Conservation (phyloP, 1,140 invertebrate genomes). For the Ceratoteleas bidentatus region DNA sequence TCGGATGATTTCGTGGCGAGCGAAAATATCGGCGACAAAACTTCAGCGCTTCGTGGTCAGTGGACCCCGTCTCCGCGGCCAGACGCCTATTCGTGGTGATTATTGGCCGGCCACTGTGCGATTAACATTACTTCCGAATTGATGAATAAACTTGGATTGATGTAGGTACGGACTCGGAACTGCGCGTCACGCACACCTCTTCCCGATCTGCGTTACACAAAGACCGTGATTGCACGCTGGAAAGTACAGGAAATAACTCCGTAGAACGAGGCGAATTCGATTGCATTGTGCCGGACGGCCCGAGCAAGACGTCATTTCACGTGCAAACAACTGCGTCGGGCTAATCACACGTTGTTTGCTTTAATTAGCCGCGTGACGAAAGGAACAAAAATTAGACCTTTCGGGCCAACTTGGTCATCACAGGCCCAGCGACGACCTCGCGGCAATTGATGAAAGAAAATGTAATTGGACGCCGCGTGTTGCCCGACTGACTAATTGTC, state of each 20-base stretch:
- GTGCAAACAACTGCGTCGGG: constrained; percentile 44
- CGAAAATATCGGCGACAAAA: constrained; percentile 77
- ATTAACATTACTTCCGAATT: constrained; percentile 78
- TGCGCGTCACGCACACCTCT: constrained; percentile 74
- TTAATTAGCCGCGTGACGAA: constrained; percentile 40
- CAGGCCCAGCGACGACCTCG: too few relatives aligned
- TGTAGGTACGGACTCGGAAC: constrained; percentile 69
- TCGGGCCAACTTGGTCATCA: constrained; percentile 1
- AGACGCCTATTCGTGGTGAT: constrained; percentile 71
- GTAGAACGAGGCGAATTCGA: constrained; percentile 55
- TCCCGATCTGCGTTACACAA: constrained; percentile 58
- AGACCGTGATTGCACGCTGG: constrained; percentile 63
- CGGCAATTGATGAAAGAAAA: constrained; percentile 12
- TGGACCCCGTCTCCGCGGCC: constrained; percentile 79
- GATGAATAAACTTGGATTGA: constrained; percentile 70
- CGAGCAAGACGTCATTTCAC: constrained; percentile 61
- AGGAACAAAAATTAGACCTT: constrained; percentile 38
- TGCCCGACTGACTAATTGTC: background rate
- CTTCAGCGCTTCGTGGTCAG: constrained; percentile 76
- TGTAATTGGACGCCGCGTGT: constrained; percentile 19
- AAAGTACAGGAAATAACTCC: constrained; percentile 69
- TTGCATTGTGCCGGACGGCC: constrained; percentile 53
- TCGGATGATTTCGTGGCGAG: constrained; percentile 73
- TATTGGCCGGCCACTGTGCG: constrained; percentile 66
- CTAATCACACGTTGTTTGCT: constrained; percentile 48